A percentile compares a stretch with the other conserved stretches of the same genome.
These are phyloP conservation scores for Lissocephala sabroskyi DNA, from an alignment of 2,888 invertebrate genomes.

Conservation along the genomic window DNA sequence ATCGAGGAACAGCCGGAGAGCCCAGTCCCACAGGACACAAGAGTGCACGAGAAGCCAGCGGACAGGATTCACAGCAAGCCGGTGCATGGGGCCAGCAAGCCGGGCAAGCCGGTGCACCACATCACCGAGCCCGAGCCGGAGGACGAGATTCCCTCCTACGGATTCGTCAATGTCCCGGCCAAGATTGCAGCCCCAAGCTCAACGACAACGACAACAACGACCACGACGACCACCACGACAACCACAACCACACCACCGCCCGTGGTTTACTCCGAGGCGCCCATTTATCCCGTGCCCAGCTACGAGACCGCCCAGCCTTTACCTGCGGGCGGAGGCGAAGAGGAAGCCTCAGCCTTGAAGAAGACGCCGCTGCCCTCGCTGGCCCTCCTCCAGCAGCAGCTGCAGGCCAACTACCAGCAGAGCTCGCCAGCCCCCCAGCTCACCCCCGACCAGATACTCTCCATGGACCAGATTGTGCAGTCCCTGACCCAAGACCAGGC, in stretches of 20 bases:
- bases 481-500: conserved; percentile 55
- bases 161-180: conserved; percentile 28
- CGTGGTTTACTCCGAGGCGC: conserved; percentile 31
- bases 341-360: conserved; percentile 27
- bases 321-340: conserved; percentile 15
- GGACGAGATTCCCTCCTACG: conserved; percentile 26
- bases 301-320: conserved; percentile 29
- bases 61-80: conserved; percentile 37
- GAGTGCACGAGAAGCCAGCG: conserved; percentile 26
- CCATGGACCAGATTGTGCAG: conserved; percentile 69
- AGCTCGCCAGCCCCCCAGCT: conserved; percentile 30
- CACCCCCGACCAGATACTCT: conserved; percentile 57
- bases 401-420: too few relatives aligned
- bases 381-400: conserved; percentile 41
- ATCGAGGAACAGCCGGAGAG: conserved; percentile 13
- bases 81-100: conserved; percentile 12
- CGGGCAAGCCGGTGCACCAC: conserved; percentile 17
- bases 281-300: conserved; percentile 55
- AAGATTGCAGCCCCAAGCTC: conserved; percentile 1
- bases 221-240: conserved; percentile 16
- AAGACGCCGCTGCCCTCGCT: conserved; percentile 43
- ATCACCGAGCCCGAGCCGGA: conserved; percentile 5
- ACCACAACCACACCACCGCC: conserved; percentile 27
- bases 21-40: conserved; percentile 15
- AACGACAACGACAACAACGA: conserved; percentile 1